phyloP scores from a whole-genome alignment of 2,113 vertebrate genomes.

The Boleophthalmus pectinirostris region DNA sequence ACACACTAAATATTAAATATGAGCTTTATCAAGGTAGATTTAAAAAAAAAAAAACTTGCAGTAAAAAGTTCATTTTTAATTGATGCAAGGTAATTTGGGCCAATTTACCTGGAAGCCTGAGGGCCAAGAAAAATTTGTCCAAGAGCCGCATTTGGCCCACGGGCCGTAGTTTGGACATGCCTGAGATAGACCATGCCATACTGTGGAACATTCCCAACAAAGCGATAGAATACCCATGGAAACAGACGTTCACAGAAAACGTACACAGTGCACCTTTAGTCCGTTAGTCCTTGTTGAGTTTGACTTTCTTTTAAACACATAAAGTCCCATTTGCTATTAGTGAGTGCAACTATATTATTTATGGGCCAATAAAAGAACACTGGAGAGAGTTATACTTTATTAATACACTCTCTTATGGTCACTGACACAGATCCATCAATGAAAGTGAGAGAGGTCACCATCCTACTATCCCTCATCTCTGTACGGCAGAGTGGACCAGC shows the following conservation, averaged over 20 bases:
- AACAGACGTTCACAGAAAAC: background rate
- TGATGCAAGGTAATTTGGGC: too few species aligned
- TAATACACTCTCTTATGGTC: constrained; percentile 8
- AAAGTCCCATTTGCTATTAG: background rate
- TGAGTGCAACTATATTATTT: background rate
- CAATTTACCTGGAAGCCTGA: too few species aligned
- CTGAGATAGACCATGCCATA: too few species aligned
- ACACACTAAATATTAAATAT: too few species aligned
- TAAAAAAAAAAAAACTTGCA: too few species aligned
- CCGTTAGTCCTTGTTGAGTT: background rate
- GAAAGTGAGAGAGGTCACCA: constrained; percentile 22
- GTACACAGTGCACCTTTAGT: background rate
- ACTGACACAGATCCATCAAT: constrained; percentile 2
- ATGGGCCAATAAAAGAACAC: constrained; percentile 2
- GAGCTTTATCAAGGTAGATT: too few species aligned
- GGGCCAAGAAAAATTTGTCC: too few species aligned
- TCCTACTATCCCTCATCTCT: constrained; percentile 22
- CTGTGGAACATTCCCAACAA: too few species aligned
- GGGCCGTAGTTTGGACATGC: too few species aligned
- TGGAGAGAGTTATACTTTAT: constrained; percentile 3
- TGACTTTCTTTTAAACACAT: background rate
- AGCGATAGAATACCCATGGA: too few species aligned
- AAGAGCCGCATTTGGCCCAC: too few species aligned
- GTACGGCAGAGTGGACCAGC: background rate
- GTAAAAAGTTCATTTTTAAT: too few species aligned